These are phyloP conservation scores for Pyrrhia umbra DNA, from an alignment of 2,888 invertebrate species.

Conservation along the genomic window DNA sequence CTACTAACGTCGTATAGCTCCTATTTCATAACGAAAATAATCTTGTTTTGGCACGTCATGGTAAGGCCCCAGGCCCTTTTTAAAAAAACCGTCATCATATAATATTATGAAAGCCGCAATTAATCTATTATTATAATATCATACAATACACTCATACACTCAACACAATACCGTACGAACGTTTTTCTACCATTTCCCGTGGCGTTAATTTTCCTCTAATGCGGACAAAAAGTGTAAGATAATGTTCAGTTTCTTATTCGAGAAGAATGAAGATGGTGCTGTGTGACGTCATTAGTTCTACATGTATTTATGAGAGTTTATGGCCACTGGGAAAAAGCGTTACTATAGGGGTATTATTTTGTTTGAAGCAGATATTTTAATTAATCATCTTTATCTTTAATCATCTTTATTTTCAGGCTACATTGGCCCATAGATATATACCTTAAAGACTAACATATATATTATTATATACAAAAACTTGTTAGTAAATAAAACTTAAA, in stretches of 20 bases:
- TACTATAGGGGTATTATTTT: background rate
- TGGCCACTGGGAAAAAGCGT: background rate
- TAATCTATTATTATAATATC: slow-evolving; percentile 24
- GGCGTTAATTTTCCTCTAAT: slow-evolving; percentile 61
- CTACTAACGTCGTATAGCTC: too few relatives aligned
- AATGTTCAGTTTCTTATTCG: slow-evolving; percentile 50
- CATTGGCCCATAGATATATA: too few relatives aligned
- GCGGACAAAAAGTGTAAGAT: slow-evolving; percentile 56
- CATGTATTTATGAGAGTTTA: slow-evolving; percentile 35
- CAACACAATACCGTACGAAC: slow-evolving; percentile 16
- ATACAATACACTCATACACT: slow-evolving; percentile 3
- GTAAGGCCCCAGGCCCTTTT: too few relatives aligned
- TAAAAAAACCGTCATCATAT: too few relatives aligned
- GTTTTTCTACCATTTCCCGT: slow-evolving; percentile 41
- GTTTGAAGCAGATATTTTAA: too few relatives aligned
- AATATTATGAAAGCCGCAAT: background rate
- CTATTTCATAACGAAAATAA: too few relatives aligned
- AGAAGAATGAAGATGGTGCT: slow-evolving; percentile 30
- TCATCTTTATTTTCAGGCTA: too few relatives aligned
- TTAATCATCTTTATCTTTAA: too few relatives aligned
- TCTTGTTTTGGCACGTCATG: too few relatives aligned
- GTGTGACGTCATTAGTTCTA: slow-evolving; percentile 41
- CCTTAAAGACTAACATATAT: too few relatives aligned
- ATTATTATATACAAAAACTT: too few relatives aligned
- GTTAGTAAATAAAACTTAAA: too few relatives aligned